Percentiles rank a stretch among this genome's conserved stretches.
Evolutionary conservation across 2,888 invertebrate species (phyloP).

Genomic region (Ophion ellenae): DNA sequence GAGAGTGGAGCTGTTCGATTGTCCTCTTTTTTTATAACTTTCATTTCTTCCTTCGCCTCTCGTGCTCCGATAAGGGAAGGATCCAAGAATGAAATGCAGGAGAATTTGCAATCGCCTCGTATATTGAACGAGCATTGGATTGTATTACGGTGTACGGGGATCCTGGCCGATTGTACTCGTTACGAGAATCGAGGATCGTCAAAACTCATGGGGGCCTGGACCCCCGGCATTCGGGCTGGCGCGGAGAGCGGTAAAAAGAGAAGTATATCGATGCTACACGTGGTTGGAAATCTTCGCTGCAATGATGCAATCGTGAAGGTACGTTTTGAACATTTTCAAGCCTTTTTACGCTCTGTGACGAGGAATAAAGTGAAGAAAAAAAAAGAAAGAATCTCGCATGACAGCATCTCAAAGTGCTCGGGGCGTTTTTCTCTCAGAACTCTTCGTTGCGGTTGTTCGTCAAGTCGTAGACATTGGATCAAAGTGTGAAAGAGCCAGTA

Average conservation of each 20-base stretch:
- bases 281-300: too few species aligned
- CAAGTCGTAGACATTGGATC: too few species aligned
- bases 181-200: slow-evolving; percentile 27
- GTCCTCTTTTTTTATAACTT: slow-evolving; percentile 24
- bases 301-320: too few species aligned
- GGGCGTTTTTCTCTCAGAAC: too few species aligned
- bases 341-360: too few species aligned
- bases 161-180: slow-evolving; percentile 40
- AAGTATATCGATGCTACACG: not conserved
- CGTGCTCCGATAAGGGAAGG: slow-evolving; percentile 20
- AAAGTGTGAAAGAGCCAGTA: too few species aligned
- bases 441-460: too few species aligned
- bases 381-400: too few species aligned
- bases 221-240: not conserved
- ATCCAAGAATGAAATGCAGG: slow-evolving; percentile 16
- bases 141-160: slow-evolving; percentile 21
- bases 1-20: slow-evolving; percentile 27
- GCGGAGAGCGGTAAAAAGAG: not conserved
- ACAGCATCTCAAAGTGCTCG: too few species aligned
- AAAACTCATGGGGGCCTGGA: slow-evolving; percentile 29
- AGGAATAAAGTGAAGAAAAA: too few species aligned
- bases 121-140: slow-evolving; percentile 43
- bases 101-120: slow-evolving; percentile 36
- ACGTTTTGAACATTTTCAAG: too few species aligned
- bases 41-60: slow-evolving; percentile 19